Evolutionary conservation across 1,140 invertebrate genomes (phyloP).

Genomic region (Achatina immaculata): DNA sequence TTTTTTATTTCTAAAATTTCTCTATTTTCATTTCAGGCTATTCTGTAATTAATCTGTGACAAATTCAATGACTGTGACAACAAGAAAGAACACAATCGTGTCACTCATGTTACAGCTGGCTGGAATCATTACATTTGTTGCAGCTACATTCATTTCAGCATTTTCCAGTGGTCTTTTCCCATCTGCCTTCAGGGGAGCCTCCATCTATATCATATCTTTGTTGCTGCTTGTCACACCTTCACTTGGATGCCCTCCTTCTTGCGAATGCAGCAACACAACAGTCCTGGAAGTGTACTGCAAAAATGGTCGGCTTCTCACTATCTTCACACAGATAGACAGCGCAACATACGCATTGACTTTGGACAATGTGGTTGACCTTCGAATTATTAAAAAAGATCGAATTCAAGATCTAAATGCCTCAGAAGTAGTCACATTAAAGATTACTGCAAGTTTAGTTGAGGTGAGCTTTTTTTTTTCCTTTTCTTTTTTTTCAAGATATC

Average conservation of each 20-base stretch:
- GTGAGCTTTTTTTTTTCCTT: not conserved
- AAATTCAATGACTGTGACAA: not conserved
- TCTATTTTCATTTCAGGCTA: too few relatives aligned
- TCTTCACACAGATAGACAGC: not conserved
- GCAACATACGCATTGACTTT: not conserved
- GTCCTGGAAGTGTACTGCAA: slow-evolving; percentile 5
- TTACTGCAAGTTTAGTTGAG: slow-evolving; percentile 15
- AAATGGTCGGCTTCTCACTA: not conserved
- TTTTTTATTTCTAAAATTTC: too few relatives aligned
- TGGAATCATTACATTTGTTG: not conserved
- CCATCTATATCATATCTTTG: not conserved
- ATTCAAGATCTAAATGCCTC: not conserved
- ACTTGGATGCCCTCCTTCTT: slow-evolving; percentile 3
- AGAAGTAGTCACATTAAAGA: not conserved
- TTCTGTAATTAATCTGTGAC: too few relatives aligned
- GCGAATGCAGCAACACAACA: not conserved
- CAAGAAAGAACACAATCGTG: not conserved
- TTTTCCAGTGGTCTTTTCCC: not conserved
- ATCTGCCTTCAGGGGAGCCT: not conserved
- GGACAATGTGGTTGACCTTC: slow-evolving; percentile 10
- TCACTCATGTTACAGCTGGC: not conserved
- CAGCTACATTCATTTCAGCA: not conserved
- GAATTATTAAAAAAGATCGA: not conserved
- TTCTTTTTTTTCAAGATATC: not conserved
- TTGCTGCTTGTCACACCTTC: not conserved